A percentile compares a stretch with the other conserved stretches of the same genome.
phyloP scores from a whole-genome alignment of 2,888 invertebrate species.

The Aleiodes leptofemur region DNA sequence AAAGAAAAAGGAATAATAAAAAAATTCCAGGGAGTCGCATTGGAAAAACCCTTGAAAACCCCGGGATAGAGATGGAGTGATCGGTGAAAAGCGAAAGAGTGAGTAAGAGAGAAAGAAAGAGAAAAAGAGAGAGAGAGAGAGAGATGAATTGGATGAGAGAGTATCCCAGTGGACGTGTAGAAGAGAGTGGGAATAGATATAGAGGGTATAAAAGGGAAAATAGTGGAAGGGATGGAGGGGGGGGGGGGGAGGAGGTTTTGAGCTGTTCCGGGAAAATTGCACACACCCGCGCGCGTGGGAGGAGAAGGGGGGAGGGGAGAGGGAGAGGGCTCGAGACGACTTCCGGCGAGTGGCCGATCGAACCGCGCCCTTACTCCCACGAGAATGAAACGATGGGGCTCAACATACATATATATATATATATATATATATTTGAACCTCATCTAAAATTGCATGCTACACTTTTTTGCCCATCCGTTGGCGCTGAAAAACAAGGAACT shows the following conservation, averaged over 20 bases:
- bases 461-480: conserved; percentile 37
- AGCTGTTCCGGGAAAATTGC: conserved; percentile 57
- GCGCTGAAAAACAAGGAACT: not conserved
- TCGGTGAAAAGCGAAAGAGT: conserved; percentile 8
- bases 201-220: conserved; percentile 30
- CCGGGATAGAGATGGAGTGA: conserved; percentile 47
- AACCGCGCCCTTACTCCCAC: conserved; percentile 34
- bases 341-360: conserved; percentile 58
- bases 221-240: conserved; percentile 21
- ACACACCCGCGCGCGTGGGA: conserved; percentile 47
- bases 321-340: conserved; percentile 53
- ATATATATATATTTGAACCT: not conserved
- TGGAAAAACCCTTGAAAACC: conserved; percentile 41
- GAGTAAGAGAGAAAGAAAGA: conserved; percentile 2
- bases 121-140: conserved; percentile 6
- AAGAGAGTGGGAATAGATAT: conserved; percentile 46
- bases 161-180: conserved; percentile 28
- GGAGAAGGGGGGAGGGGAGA: conserved; percentile 15
- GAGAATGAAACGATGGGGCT: conserved; percentile 18
- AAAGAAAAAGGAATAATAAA: not conserved
- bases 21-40: conserved; percentile 47
- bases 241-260: conserved; percentile 20
- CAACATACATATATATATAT: conserved; percentile 16
- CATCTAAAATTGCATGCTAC: conserved; percentile 47
- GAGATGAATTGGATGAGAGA: conserved; percentile 30